phyloP scores from a whole-genome alignment of 2,888 invertebrate species.

The Drosophila villosipedis region DNA sequence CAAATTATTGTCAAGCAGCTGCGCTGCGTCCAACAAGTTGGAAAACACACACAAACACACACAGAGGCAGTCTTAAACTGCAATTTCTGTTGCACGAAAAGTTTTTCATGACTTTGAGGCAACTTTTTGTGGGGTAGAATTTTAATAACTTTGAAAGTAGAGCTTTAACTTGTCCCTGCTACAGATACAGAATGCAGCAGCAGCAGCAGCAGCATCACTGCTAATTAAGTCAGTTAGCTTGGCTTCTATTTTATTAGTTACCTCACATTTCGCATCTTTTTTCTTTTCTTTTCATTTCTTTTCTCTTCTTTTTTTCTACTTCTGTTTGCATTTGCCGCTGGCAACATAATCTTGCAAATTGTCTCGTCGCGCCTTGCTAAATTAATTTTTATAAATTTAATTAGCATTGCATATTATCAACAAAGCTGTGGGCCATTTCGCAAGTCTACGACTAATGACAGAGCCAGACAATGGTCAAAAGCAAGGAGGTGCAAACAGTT shows the following conservation, averaged over 20 bases:
- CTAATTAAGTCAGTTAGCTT: slow-evolving; percentile 64
- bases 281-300: slow-evolving; percentile 11
- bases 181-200: slow-evolving; percentile 1
- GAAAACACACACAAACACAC: background rate
- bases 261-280: slow-evolving; percentile 15
- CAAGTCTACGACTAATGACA: slow-evolving; percentile 21
- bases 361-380: slow-evolving; percentile 52
- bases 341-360: slow-evolving; percentile 53
- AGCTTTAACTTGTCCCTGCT: slow-evolving; percentile 25
- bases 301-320: slow-evolving; percentile 2
- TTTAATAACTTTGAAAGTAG: slow-evolving; percentile 6
- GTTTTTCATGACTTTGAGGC: slow-evolving; percentile 54
- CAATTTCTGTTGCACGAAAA: slow-evolving; percentile 47
- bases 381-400: slow-evolving; percentile 83
- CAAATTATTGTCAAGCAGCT: slow-evolving; percentile 75
- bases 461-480: slow-evolving; percentile 10
- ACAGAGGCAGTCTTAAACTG: slow-evolving; percentile 32
- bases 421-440: slow-evolving; percentile 49
- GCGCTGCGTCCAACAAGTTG: slow-evolving; percentile 60
- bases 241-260: slow-evolving; percentile 59
- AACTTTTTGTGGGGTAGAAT: slow-evolving; percentile 6
- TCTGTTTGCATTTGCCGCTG: slow-evolving; percentile 39
- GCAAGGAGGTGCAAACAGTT: background rate
- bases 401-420: slow-evolving; percentile 63
- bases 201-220: slow-evolving; percentile 17